Evolutionary conservation across 2,113 vertebrate species (phyloP), one percentile per base, ranked within the genome.

Genomic region (Pogonocichla stellata): DNA sequence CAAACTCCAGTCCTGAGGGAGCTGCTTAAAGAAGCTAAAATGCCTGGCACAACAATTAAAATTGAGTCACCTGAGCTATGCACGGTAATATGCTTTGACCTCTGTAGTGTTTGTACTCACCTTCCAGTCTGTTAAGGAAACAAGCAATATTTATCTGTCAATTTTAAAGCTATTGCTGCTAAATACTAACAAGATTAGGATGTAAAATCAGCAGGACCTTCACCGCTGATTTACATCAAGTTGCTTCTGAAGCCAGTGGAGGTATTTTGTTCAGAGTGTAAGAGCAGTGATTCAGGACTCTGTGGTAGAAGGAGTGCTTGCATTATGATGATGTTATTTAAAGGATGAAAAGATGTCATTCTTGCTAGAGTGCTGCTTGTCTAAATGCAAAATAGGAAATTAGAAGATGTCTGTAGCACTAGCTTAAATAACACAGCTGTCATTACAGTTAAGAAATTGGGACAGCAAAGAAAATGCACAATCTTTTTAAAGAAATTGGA

Each of bases 1-100:
- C 99, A 99, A 97, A 99, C 99, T 8, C 98, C 98, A 64, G 96
- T 98, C 38, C 96, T 99, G 88, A 98, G 98, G 95, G 97, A 99
- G 72, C 97, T 98, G 42, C 97, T 99, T 56, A 98, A 98, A 88
- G 98, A 98, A 94, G 97, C 98, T 70, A 98, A 97, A 93, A 98
- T 98, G 93, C 97, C 98, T 94, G 98, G 98, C 79, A 97, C 88
- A 25, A 98, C 95, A 38, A 65, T 99, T 54, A 96, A 97, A 89
- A 97, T 99, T 13, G 96, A 98, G 51, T 98, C 98, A 19, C 97
- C 90, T 15, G 97, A 98, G 56, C 94, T 98, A 71, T 97, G 92
- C 62, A 40, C 88, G 80, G 98, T 98, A 98, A 94, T 96, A 72
- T 45, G 13, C 54, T 94, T 74, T 4, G 6, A 40, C 26, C 25